Evolutionary conservation across 1,140 invertebrate species (phyloP).

Genomic region (Cylas formicarius): DNA sequence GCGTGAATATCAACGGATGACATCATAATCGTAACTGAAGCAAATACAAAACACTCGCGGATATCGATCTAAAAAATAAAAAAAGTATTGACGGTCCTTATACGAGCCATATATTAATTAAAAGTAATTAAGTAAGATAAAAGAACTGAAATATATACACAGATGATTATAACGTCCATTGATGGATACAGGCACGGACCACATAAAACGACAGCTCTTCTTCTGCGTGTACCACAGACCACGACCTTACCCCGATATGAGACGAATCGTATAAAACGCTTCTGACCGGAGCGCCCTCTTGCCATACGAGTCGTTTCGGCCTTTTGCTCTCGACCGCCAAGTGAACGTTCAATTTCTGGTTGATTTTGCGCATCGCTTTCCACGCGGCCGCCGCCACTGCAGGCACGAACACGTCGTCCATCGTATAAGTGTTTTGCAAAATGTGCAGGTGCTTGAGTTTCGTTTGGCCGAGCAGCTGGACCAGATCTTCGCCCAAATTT

Average conservation of each 20-base stretch:
- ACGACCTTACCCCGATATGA: slow-evolving; percentile 52
- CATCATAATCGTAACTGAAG: too few species aligned
- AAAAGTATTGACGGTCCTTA: background rate
- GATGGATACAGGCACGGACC: too few species aligned
- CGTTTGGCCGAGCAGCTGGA: slow-evolving; percentile 61
- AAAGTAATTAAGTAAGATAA: slow-evolving; percentile 8
- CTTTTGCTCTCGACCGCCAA: slow-evolving; percentile 50
- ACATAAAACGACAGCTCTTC: too few species aligned
- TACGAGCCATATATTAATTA: slow-evolving; percentile 2
- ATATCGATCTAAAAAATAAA: too few species aligned
- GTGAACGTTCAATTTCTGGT: slow-evolving; percentile 51
- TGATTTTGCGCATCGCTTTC: slow-evolving; percentile 48
- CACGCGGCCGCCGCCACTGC: slow-evolving; percentile 43
- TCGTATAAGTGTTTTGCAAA: slow-evolving; percentile 67
- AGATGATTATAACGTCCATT: slow-evolving; percentile 7
- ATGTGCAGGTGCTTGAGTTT: slow-evolving; percentile 66
- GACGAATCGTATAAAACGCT: slow-evolving; percentile 62
- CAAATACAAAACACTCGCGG: too few species aligned
- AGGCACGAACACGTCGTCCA: slow-evolving; percentile 47
- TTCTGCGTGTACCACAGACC: too few species aligned
- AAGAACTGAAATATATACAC: slow-evolving; percentile 8
- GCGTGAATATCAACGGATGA: too few species aligned
- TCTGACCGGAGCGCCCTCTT: slow-evolving; percentile 56
- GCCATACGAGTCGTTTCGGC: slow-evolving; percentile 45
- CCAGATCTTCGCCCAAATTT: slow-evolving; percentile 70